phyloP scores from a whole-genome alignment of 1,140 invertebrate species.

The Hermetia illucens region DNA sequence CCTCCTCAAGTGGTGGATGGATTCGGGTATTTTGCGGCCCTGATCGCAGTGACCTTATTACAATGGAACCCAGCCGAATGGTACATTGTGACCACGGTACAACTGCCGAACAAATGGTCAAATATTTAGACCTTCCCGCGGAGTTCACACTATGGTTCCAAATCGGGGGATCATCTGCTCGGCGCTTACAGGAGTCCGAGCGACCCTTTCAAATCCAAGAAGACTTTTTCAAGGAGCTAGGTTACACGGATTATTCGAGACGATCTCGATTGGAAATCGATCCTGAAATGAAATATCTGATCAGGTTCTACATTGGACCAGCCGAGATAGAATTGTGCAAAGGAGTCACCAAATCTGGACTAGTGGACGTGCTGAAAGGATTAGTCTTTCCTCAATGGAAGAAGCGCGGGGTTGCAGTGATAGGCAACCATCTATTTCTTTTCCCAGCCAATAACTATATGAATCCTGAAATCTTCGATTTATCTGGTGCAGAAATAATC shows the following conservation, averaged over 20 bases:
- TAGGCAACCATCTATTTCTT: constrained; percentile 44
- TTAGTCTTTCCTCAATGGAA: constrained; percentile 55
- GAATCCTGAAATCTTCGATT: constrained; percentile 11
- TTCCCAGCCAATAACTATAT: constrained; percentile 31
- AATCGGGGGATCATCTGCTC: constrained; percentile 40
- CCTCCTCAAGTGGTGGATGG: constrained; percentile 34
- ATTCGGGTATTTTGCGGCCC: constrained; percentile 44
- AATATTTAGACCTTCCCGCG: constrained; percentile 39
- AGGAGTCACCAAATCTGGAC: constrained; percentile 39
- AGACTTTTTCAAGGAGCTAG: constrained; percentile 41
- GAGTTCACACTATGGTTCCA: constrained; percentile 46
- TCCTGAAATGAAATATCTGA: constrained; percentile 43
- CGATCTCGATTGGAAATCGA: constrained; percentile 46
- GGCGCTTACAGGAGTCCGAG: constrained; percentile 39
- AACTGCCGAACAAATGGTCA: constrained; percentile 41
- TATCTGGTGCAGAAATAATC: constrained; percentile 29
- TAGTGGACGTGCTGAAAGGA: constrained; percentile 46
- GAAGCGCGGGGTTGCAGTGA: constrained; percentile 39
- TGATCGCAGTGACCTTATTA: constrained; percentile 29
- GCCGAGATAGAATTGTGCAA: constrained; percentile 22
- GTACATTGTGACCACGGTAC: constrained; percentile 44
- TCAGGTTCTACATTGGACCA: constrained; percentile 45
- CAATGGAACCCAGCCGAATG: constrained; percentile 33
- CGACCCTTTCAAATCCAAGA: constrained; percentile 45
- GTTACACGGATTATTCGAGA: constrained; percentile 40